Evolutionary conservation across 2,113 vertebrate species (phyloP).

Genomic region (Cisticola juncidis): DNA sequence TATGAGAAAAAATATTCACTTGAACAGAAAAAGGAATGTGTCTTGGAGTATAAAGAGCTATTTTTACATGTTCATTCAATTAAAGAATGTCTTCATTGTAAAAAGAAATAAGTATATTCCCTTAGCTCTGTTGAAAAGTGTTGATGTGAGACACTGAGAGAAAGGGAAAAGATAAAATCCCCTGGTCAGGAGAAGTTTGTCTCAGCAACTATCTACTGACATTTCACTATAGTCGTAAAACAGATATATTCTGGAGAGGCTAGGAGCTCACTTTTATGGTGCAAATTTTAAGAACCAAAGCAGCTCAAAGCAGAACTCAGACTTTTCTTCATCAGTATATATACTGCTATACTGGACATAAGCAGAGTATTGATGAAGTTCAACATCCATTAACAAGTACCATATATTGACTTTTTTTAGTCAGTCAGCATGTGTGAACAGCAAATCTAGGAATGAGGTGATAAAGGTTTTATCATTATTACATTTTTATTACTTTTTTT

Average conservation of each 20-base stretch:
- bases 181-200: background rate
- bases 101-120: background rate
- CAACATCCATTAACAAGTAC: background rate
- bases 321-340: background rate
- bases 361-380: background rate
- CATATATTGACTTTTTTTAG: background rate
- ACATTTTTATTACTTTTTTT: background rate
- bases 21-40: background rate
- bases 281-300: background rate
- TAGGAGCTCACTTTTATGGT: background rate
- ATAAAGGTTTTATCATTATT: background rate
- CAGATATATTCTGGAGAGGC: background rate
- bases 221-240: background rate
- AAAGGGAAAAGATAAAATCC: background rate
- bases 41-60: background rate
- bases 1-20: background rate
- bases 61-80: constrained; percentile 15
- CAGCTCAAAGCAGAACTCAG: background rate
- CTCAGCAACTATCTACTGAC: background rate
- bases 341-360: background rate
- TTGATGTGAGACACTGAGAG: background rate
- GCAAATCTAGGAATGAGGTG: background rate
- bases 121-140: background rate
- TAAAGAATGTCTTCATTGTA: background rate
- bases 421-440: background rate